Evolutionary conservation across 2,113 vertebrate species (phyloP).

Genomic region (Crotalus tigris): DNA sequence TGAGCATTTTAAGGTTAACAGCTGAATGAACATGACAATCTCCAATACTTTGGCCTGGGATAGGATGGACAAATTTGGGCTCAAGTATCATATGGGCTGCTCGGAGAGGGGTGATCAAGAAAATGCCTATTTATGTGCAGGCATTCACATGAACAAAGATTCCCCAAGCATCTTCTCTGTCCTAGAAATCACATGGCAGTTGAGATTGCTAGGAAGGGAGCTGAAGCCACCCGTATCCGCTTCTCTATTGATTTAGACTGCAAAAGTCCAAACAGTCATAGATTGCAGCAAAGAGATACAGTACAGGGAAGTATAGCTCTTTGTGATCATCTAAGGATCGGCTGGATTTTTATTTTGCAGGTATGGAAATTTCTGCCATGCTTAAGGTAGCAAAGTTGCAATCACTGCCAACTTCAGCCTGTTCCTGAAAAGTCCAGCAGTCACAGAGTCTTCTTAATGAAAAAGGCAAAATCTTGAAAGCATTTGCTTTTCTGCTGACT

Average conservation of each 20-base stretch:
- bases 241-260: background rate
- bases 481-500: background rate
- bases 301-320: background rate
- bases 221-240: background rate
- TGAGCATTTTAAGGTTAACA: no score
- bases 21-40: background rate
- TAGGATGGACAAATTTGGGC: background rate
- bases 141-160: background rate
- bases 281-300: background rate
- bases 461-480: background rate
- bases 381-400: background rate
- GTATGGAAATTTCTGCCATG: background rate
- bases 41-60: background rate
- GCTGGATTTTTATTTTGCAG: background rate
- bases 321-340: background rate
- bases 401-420: background rate
- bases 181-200: background rate
- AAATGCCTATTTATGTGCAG: background rate
- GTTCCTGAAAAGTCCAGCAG: background rate
- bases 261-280: background rate
- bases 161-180: background rate
- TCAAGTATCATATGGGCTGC: background rate
- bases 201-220: background rate
- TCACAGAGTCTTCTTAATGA: background rate
- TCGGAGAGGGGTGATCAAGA: background rate